Base-by-base conservation (phyloP, 2,888 invertebrate species). In the Lacanobia oleracea region DNA sequence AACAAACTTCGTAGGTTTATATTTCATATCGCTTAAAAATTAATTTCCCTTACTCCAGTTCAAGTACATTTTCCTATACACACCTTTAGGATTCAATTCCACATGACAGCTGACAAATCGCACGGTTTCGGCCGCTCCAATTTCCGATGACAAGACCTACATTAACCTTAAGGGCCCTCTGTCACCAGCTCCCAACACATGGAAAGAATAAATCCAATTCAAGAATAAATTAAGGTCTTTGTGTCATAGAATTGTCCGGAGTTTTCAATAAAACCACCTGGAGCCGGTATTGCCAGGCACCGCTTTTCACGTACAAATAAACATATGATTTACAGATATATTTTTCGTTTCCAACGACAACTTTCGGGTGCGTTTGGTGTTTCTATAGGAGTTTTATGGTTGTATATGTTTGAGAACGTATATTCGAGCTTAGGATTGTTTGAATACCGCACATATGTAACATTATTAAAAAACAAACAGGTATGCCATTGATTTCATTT, bases 221-320 rank as follows among this genome's bases (percentile, higher is more conserved):
- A 94, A 93, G 94, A 95, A 94, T 95, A 94, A 95, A 95, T 95
- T 95, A 95, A 94, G 91, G 93, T 92, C 92, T 93, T 94, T 94
- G 92, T 94, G 93, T 89, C 91, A 90, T 88, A 90, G 90, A 93
- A 93, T 92, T 87, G 91, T 89, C 87, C 89, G 88, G 90, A 85
- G 86, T 88, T 88, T 89, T 91, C 89, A 91, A 91, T 90, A 87
- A 86, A 85, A 83, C 81, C 87, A 82, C 82, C 84, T 83, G 84
- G 86, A 76, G 78, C 80, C 82, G 86, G 86, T 86, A 88, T 84
- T 85, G 86, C 87, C 88, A 88, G 88, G 88, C 88, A 88, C 88
- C 81, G 86, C 79, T 83, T 87, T 86, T 86, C 87, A 88, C 86
- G 83, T 83, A 86, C 87, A 90, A 87, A 91, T 90, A 90, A 89